Evolutionary conservation across 2,888 invertebrate genomes (phyloP), one percentile per base, ranked within the genome.

Genomic region (Eristalinus aeneus): DNA sequence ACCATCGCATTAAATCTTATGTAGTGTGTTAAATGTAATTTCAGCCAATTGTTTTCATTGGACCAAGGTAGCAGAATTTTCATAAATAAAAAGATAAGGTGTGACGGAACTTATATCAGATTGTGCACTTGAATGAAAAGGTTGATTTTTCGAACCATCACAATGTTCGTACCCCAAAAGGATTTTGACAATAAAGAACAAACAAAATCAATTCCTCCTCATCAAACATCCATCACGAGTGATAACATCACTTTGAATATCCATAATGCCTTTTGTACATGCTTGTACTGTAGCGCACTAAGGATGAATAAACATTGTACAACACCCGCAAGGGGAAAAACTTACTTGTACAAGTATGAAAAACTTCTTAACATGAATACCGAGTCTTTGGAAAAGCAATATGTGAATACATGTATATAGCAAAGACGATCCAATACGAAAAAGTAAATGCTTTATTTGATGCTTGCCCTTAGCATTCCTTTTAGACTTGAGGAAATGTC

Each of bases 201-300:
- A 78, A 77, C 77, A 78, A 86, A 81, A 81, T 86, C 86, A 82
- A 81, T 86, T 86, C 81, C 60, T 81, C 86, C 74, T 77, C 74
- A 73, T 86, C 86, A 81, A 86, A 77, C 86, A 86, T 86, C 86
- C 81, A 86, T 86, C 86, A 86, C 81, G 73, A 77, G 86, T 86
- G 86, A 86, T 86, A 86, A 86, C 81, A 86, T 86, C 86, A 81
- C 86, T 86, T 86, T 81, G 77, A 77, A 86, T 86, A 86, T 86
- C 86, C 81, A 86, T 81, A 86, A 86, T 86, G 77, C 69, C 69
- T 58, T 73, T 60, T 56, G 64, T 77, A 56, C 23, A 56, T 56
- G 68, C 68, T 46, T 68, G 61, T 60, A 27, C 53, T 60, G 31
- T 77, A 68, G 36, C 68, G 76, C 72, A 73, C 77, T 39, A 31